Evolutionary conservation across 1,140 invertebrate genomes (phyloP), one percentile per base, ranked within the genome.

Genomic region (Temnothorax nylanderi): DNA sequence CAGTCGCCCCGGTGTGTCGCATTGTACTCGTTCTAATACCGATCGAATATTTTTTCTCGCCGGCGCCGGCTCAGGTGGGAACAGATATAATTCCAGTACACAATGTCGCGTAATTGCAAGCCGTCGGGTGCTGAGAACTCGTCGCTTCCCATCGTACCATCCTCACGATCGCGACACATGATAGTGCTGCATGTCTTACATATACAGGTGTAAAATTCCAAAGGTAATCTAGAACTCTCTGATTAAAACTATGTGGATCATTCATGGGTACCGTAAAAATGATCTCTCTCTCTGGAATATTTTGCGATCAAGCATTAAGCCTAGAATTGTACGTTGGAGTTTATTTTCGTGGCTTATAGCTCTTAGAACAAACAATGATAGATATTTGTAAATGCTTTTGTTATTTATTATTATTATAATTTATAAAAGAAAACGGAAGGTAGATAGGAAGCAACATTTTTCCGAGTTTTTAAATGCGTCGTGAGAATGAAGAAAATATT

Each of bases 51-150:
- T 74, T 74, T 26, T 60, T 82, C 26, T 74, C 16, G 67, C 32
- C 54, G 62, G 54, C 34, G 76, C 60, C 60, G 16, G 18, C 18
- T 26, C 69, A 74, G 69, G 58, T 51, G 74, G 74, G 74, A 78
- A 78, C 56, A 78, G 84, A 78, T 80, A 65, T 21, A 41, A 80
- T 65, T 80, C 16, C 41, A 60, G 47, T n/a, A 67, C 49, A 85
- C 84, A 85, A 85, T 85, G 47, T 85, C 62, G 58, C 58, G 75
- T 85, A 85, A 85, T 85, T 85, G 84, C 34, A 54, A 44, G 60
- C 21, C 41, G 41, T 32, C 58, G 58, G 60, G 16, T 32, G 74
- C 60, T 85, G 84, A 85, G 84, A 85, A 85, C 41, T 80, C 58
- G 37, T 41, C 58, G 11, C 47, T 85, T 85, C 75, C 74, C 82